Evolutionary conservation across 2,888 invertebrate species (phyloP).

Genomic region (Megaustenia siamemsis): DNA sequence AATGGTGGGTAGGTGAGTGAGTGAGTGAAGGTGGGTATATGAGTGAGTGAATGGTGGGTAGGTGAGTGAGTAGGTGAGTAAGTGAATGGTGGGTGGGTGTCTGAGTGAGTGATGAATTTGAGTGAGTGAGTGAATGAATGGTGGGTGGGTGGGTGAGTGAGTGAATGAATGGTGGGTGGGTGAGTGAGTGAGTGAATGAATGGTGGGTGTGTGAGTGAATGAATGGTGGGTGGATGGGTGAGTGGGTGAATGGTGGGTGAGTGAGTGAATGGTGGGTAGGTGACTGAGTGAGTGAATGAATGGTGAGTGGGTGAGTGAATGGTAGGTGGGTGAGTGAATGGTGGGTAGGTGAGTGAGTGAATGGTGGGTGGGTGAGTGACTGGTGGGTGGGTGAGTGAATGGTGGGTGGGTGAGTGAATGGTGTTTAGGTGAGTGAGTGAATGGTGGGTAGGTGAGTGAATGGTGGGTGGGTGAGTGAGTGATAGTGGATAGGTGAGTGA

Average conservation of each 20-base stretch:
- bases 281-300: background rate
- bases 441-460: too few species aligned
- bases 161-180: background rate
- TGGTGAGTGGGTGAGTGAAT: background rate
- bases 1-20: too few species aligned
- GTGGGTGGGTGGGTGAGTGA: background rate
- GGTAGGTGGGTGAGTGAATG: too few species aligned
- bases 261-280: background rate
- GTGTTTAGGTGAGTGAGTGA: background rate
- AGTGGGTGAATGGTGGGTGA: slow-evolving; percentile 1
- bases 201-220: too few species aligned
- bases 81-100: background rate
- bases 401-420: background rate
- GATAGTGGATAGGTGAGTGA: background rate
- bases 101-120: background rate
- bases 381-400: background rate
- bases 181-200: background rate
- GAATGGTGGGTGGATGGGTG: background rate
- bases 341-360: too few species aligned
- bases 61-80: too few species aligned
- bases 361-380: too few species aligned
- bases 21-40: too few species aligned
- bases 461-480: background rate
- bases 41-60: too few species aligned
- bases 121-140: too few species aligned